Evolutionary conservation across 2,888 invertebrate genomes (phyloP), one percentile per base, ranked within the genome.

Genomic region (Oxycera nigricornis): DNA sequence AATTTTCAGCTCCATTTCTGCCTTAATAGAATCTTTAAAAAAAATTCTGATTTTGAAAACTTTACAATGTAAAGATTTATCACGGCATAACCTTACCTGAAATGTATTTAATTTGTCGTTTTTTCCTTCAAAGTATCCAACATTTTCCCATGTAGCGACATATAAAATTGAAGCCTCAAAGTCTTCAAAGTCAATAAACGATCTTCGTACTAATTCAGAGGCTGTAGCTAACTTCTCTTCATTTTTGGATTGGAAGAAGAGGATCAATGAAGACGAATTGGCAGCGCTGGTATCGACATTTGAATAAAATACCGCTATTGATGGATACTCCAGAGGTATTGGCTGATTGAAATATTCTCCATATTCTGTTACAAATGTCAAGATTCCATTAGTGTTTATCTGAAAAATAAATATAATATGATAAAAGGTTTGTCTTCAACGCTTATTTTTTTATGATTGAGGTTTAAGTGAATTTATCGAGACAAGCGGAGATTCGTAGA

Each of bases 361-460:
- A 77, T 97, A 92, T 79, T 96, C 94, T n/a, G 94, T 91, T 82
- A 93, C 89, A 83, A 97, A 97, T 4, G 97, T 94, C 35, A 97
- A 83, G 17, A 96, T 89, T 59, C 97, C 97, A 86, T 94, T 96
- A 81, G 92, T 91, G 85, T 96, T 97, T 74, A 97, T 92, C 97
- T 97, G 78, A n/a, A 78, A 79, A 14, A 57, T 11, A 2, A 61
- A 61, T n/a, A n/a, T 4, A 52, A 68, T 67, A 35, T 31, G 57
- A n/a, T n/a, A n/a, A n/a, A n/a, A n/a, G n/a, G n/a, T n/a, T n/a
- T n/a, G n/a, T n/a, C n/a, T n/a, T n/a, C n/a, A n/a, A n/a, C n/a
- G n/a, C n/a, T n/a, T n/a, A n/a, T n/a, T n/a, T n/a, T n/a, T n/a
- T n/a, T n/a, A n/a, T n/a, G n/a, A n/a, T n/a, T n/a, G n/a, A n/a